Conservation (phyloP, 2,113 vertebrate species). For the Rhea pennata region DNA sequence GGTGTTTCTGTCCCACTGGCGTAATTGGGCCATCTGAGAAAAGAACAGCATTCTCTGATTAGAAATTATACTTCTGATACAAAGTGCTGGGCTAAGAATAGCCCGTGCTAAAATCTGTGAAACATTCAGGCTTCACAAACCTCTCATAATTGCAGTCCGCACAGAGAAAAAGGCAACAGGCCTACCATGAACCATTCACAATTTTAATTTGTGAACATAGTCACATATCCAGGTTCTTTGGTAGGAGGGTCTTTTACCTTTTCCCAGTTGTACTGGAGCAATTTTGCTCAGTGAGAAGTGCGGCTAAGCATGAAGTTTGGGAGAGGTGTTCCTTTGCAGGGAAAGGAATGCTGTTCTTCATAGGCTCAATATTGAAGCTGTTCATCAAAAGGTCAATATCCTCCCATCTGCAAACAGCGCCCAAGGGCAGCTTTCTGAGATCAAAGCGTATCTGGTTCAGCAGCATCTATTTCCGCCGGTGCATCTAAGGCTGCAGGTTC, state of each 20-base stretch:
- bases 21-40: slow-evolving; percentile 16
- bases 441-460: not conserved
- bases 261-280: not conserved
- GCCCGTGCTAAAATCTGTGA: not conserved
- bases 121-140: slow-evolving; percentile 52
- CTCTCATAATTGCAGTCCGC: slow-evolving; percentile 29
- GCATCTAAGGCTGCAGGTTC: not conserved
- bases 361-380: not conserved
- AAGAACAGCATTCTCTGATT: slow-evolving; percentile 45
- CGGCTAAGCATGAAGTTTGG: not conserved
- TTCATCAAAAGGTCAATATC: slow-evolving; percentile 4
- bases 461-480: not conserved
- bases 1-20: slow-evolving; percentile 14
- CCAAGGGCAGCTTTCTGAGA: slow-evolving; percentile 8
- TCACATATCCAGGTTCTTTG: slow-evolving; percentile 46
- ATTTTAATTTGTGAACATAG: slow-evolving; percentile 28
- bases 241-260: not conserved
- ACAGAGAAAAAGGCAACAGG: slow-evolving; percentile 2
- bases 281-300: not conserved
- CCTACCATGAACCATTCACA: not conserved
- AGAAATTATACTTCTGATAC: slow-evolving; percentile 32
- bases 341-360: not conserved
- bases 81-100: slow-evolving; percentile 11
- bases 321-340: not conserved
- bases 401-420: slow-evolving; percentile 22